Percentiles rank a stretch among this genome's conserved stretches.
These are phyloP conservation scores for Catalaphyllia jardinei DNA, from an alignment of 64 coral and sea anemone species.

Conservation along the genomic window DNA sequence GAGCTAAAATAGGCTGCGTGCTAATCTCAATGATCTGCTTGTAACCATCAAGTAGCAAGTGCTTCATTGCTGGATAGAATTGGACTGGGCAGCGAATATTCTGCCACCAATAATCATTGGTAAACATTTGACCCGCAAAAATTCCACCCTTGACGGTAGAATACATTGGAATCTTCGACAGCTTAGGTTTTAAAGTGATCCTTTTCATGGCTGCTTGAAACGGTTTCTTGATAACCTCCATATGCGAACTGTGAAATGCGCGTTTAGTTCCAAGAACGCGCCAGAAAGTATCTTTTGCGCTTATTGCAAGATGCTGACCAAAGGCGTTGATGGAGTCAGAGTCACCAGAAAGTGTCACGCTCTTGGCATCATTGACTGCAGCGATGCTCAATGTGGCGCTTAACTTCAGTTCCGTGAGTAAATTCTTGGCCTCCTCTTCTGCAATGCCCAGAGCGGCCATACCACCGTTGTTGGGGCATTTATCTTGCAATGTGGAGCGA, in stretches of 20 bases:
- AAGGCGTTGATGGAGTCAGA: constrained; percentile 39
- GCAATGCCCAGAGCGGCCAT: constrained; percentile 85
- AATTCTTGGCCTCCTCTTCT: background rate
- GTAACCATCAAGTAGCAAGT: constrained; percentile 44
- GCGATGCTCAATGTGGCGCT: constrained; percentile 38
- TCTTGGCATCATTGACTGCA: constrained; percentile 61
- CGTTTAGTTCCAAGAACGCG: constrained; percentile 58
- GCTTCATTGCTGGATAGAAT: constrained; percentile 53
- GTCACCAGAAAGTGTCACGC: constrained; percentile 79
- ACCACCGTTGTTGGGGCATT: constrained; percentile 48
- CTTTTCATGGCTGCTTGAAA: constrained; percentile 21
- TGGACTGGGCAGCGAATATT: constrained; percentile 72
- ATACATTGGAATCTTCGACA: constrained; percentile 50
- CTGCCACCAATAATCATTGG: constrained; percentile 67
- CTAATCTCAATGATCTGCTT: constrained; percentile 69
- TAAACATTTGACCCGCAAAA: constrained; percentile 18
- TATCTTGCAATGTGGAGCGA: constrained; percentile 72
- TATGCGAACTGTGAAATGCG: constrained; percentile 77
- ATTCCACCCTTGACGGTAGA: constrained; percentile 54
- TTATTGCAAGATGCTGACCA: constrained; percentile 28
- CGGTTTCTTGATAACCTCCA: constrained; percentile 58
- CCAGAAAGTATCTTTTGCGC: constrained; percentile 53
- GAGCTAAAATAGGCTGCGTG: constrained; percentile 64
- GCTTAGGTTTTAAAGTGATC: constrained; percentile 23
- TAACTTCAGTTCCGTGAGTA: constrained; percentile 42